phyloP scores from a whole-genome alignment of 2,113 vertebrate genomes.

The Mohoua ochrocephala region DNA sequence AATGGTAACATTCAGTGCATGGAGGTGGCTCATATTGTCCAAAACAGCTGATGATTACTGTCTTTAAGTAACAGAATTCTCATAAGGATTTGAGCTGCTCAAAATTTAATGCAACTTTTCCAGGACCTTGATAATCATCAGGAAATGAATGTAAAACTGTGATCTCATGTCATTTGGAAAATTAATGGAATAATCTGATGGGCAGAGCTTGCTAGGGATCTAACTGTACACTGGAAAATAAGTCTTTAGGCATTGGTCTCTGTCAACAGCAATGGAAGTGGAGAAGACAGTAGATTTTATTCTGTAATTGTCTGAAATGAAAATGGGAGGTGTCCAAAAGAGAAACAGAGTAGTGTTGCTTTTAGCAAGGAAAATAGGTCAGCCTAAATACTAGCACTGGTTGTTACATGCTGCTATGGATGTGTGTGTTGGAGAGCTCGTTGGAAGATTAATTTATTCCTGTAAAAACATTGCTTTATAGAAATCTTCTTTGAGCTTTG shows the following conservation, averaged over 20 bases:
- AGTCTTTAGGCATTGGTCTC: not conserved
- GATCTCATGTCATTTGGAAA: constrained; percentile 28
- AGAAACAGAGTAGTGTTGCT: not conserved
- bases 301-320: not conserved
- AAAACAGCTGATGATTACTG: not conserved
- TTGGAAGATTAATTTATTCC: constrained; percentile 1
- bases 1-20: not conserved
- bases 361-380: not conserved
- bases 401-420: not conserved
- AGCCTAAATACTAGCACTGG: not conserved
- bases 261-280: not conserved
- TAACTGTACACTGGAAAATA: not conserved
- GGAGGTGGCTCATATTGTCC: not conserved
- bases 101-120: not conserved
- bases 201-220: not conserved
- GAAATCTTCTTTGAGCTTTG: not conserved
- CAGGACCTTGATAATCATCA: constrained; percentile 1
- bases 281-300: not conserved
- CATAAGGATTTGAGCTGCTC: not conserved
- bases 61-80: not conserved
- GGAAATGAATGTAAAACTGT: not conserved
- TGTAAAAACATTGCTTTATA: not conserved
- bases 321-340: not conserved
- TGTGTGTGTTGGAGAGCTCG: not conserved
- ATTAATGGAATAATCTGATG: constrained; percentile 11